Conservation (phyloP, 2,888 invertebrate species). For the Drosophila rellima region DNA sequence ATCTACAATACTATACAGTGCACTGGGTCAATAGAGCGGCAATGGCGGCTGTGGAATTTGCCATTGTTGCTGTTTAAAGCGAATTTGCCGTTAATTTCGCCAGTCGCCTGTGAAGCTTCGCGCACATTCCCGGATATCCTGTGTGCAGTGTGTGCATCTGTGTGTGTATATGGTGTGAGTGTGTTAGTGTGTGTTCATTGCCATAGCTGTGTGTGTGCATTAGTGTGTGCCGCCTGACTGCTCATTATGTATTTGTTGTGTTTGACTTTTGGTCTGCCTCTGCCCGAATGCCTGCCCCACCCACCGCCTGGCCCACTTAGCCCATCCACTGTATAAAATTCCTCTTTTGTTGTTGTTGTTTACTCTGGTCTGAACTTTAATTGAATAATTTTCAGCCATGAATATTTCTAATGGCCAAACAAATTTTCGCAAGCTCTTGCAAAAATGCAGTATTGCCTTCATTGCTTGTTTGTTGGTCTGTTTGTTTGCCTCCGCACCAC, state of each 20-base stretch:
- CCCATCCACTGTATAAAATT: not conserved
- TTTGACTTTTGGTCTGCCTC: slow-evolving; percentile 58
- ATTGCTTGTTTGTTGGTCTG: slow-evolving; percentile 46
- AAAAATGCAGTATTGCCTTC: slow-evolving; percentile 55
- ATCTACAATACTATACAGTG: slow-evolving; percentile 42
- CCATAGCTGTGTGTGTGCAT: slow-evolving; percentile 19
- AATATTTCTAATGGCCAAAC: slow-evolving; percentile 82
- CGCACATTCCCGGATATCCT: slow-evolving; percentile 77
- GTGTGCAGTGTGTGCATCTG: slow-evolving; percentile 17
- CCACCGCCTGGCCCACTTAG: not conserved
- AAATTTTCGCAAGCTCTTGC: slow-evolving; percentile 76
- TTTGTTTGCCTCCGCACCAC: slow-evolving; percentile 39
- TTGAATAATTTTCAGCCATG: slow-evolving; percentile 79
- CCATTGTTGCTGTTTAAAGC: slow-evolving; percentile 80
- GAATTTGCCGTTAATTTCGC: slow-evolving; percentile 80
- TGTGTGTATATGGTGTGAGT: slow-evolving; percentile 10
- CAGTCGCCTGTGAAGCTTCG: slow-evolving; percentile 74
- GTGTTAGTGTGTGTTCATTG: slow-evolving; percentile 20
- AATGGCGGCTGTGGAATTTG: slow-evolving; percentile 57
- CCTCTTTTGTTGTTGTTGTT: slow-evolving; percentile 24
- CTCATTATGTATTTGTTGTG: slow-evolving; percentile 78
- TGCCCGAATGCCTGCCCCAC: slow-evolving; percentile 11
- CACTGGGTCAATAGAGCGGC: slow-evolving; percentile 78
- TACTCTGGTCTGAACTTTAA: slow-evolving; percentile 66
- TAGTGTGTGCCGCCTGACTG: slow-evolving; percentile 60